Conservation (phyloP, 2,797 vertebrate species). For the Hypotaenidia okinawae region DNA sequence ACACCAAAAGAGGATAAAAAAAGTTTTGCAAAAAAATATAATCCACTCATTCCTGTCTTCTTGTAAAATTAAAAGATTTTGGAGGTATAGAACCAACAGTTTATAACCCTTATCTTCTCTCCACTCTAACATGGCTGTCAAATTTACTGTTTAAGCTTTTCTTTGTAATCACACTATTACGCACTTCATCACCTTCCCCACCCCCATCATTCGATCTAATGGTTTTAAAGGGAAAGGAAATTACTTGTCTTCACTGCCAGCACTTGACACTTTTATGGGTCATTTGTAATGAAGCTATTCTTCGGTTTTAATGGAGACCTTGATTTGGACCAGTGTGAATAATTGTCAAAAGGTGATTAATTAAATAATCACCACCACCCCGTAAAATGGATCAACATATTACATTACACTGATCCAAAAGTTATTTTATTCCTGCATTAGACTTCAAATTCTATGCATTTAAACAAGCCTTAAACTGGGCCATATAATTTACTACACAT, state of each 20-base stretch:
- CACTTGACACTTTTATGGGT: conserved; percentile 86
- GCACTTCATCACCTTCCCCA: conserved; percentile 74
- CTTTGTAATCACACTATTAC: conserved; percentile 77
- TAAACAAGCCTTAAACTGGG: conserved; percentile 83
- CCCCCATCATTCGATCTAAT: conserved; percentile 76
- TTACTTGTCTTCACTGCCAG: conserved; percentile 82
- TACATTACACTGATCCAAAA: conserved; percentile 79
- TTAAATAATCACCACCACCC: conserved; percentile 83
- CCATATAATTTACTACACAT: conserved; percentile 79
- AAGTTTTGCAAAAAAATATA: neutral
- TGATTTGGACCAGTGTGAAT: conserved; percentile 83
- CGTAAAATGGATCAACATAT: conserved; percentile 84
- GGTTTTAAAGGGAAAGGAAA: conserved; percentile 82
- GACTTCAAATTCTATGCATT: conserved; percentile 83
- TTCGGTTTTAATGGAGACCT: conserved; percentile 84
- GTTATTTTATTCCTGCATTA: conserved; percentile 82
- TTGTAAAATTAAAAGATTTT: conserved; percentile 37
- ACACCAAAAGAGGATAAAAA: neutral
- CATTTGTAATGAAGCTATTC: conserved; percentile 87
- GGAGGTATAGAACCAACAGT: conserved; percentile 1
- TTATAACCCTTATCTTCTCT: conserved; percentile 49
- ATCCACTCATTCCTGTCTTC: neutral
- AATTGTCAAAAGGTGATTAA: conserved; percentile 87
- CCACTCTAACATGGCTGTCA: conserved; percentile 65
- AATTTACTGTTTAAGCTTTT: conserved; percentile 74